Conservation (phyloP, 2,113 vertebrate genomes). For the Hemicordylus capensis region DNA sequence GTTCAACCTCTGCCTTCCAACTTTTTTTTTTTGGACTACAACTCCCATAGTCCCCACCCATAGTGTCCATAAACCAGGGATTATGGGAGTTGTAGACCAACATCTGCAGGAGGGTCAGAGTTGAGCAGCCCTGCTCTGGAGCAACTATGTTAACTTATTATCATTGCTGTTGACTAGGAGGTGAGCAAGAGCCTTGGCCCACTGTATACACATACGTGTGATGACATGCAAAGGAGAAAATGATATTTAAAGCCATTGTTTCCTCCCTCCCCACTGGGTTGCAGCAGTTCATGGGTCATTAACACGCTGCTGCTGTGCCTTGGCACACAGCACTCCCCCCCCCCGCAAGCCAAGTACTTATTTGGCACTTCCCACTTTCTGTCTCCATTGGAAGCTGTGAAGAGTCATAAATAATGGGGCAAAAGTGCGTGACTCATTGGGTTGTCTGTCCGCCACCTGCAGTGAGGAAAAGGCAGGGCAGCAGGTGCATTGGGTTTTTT, state of each 20-base stretch:
- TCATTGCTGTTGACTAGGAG: too few species aligned
- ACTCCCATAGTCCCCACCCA: not conserved
- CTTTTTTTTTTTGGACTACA: too few species aligned
- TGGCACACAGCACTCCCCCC: not conserved
- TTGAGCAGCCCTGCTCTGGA: too few species aligned
- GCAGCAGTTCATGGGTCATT: not conserved
- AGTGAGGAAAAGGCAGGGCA: too few species aligned
- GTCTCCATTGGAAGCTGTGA: not conserved
- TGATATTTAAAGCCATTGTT: not conserved
- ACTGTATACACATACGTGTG: not conserved
- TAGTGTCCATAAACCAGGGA: too few species aligned
- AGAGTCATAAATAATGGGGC: not conserved
- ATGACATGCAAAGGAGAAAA: not conserved
- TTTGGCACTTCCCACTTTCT: not conserved
- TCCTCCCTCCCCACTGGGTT: too few species aligned
- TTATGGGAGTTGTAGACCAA: too few species aligned
- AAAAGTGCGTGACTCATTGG: not conserved
- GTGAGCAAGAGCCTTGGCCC: not conserved
- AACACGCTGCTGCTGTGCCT: not conserved
- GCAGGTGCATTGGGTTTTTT: too few species aligned
- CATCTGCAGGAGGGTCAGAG: too few species aligned
- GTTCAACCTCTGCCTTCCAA: too few species aligned
- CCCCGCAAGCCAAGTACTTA: not conserved
- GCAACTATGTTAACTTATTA: not conserved
- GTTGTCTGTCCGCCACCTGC: not conserved